phyloP scores from a whole-genome alignment of 2,888 invertebrate genomes.

The Antheraea yamamai region DNA sequence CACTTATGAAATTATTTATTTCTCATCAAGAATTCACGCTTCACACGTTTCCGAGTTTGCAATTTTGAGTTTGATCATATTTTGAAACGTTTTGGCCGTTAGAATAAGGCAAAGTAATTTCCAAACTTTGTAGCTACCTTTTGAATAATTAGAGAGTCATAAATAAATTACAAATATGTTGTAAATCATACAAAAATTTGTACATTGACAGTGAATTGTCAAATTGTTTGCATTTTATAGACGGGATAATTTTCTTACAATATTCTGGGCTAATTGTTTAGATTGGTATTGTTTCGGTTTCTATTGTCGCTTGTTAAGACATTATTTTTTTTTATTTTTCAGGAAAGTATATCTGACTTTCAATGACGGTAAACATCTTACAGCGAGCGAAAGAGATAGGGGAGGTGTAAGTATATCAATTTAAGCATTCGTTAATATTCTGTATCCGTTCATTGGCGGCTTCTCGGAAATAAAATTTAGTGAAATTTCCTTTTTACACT shows the following conservation, averaged over 20 bases:
- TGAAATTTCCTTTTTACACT: not conserved
- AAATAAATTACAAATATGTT: too few relatives aligned
- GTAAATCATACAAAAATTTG: too few relatives aligned
- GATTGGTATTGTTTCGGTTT: not conserved
- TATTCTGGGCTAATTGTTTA: too few relatives aligned
- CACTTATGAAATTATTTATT: not conserved
- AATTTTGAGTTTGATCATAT: not conserved
- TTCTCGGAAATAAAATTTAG: not conserved
- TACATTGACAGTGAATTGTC: too few relatives aligned
- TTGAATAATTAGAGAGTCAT: too few relatives aligned
- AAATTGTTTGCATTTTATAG: too few relatives aligned
- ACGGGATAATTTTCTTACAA: too few relatives aligned
- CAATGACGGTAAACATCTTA: constrained; percentile 54
- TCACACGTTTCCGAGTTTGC: not conserved
- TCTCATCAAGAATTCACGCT: not conserved
- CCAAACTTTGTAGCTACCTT: too few relatives aligned
- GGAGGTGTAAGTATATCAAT: constrained; percentile 56
- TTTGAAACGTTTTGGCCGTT: too few relatives aligned
- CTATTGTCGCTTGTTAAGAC: not conserved
- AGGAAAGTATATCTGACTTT: constrained; percentile 88
- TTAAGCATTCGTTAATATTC: not conserved
- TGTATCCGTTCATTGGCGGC: not conserved
- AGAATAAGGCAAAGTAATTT: too few relatives aligned
- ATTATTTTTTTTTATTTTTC: constrained; percentile 41
- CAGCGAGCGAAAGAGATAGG: constrained; percentile 45